A percentile compares a stretch with the other conserved stretches of the same genome.
Evolutionary conservation across 2,113 vertebrate species (phyloP).

Genomic region (Lampris megalopsis): DNA sequence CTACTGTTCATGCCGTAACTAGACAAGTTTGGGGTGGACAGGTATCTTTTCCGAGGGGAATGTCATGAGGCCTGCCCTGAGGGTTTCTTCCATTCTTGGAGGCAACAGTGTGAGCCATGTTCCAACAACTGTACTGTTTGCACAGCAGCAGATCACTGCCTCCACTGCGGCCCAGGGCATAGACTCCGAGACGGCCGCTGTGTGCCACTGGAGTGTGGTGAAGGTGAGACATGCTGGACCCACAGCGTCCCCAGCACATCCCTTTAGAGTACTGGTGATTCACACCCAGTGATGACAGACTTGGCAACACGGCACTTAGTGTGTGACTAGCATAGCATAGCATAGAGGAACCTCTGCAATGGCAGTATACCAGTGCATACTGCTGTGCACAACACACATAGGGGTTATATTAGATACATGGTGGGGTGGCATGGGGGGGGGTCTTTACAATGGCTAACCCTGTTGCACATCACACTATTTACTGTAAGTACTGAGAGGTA

Average conservation of each 20-base stretch:
- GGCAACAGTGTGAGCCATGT: slow-evolving; percentile 82
- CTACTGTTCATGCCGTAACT: not conserved
- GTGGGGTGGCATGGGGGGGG: no score
- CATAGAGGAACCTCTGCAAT: no score
- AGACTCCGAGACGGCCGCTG: slow-evolving; percentile 79
- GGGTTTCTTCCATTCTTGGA: slow-evolving; percentile 71
- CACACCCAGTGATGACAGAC: no score
- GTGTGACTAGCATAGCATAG: not conserved
- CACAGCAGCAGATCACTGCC: slow-evolving; percentile 73
- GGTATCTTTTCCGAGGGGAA: slow-evolving; percentile 82
- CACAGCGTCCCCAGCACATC: no score
- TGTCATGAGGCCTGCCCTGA: slow-evolving; percentile 86
- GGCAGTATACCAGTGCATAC: no score
- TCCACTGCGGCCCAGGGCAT: slow-evolving; percentile 82
- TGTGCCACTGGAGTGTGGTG: slow-evolving; percentile 79
- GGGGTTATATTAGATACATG: no score
- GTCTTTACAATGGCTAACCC: no score
- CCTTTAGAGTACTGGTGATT: no score
- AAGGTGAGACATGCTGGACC: slow-evolving; percentile 77
- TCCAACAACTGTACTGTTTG: slow-evolving; percentile 84
- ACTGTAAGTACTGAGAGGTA: no score
- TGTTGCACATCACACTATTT: no score
- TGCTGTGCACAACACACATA: no score
- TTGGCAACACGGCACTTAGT: no score
- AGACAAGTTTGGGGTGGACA: slow-evolving; percentile 82